Evolutionary conservation across 37 sponge, comb jelly and placozoan genomes (phyloP).

Genomic region (Oopsacas minuta): DNA sequence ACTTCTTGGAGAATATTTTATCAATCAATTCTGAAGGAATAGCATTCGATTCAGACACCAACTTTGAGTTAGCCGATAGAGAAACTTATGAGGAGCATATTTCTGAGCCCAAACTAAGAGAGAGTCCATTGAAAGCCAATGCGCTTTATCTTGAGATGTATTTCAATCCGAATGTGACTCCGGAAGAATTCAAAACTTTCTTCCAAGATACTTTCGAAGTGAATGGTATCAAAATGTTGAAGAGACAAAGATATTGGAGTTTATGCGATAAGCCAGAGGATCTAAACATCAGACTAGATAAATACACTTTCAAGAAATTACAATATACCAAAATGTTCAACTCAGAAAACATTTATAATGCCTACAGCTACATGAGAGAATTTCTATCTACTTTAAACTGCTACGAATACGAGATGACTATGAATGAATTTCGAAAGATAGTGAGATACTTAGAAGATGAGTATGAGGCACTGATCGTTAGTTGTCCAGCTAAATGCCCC

Average conservation of each 20-base stretch:
- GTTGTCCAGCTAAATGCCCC: background rate
- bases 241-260: background rate
- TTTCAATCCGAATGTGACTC: background rate
- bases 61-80: background rate
- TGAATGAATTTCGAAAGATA: background rate
- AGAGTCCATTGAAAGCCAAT: background rate
- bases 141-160: background rate
- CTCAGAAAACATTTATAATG: background rate
- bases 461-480: background rate
- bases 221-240: background rate
- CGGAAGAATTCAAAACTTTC: background rate
- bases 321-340: background rate
- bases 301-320: background rate
- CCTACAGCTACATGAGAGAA: background rate
- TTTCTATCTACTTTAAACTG: background rate
- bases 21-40: background rate
- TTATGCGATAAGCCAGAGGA: background rate
- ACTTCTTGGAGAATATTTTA: background rate
- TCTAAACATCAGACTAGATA: background rate
- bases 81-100: background rate
- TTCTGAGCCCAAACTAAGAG: background rate
- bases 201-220: background rate
- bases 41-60: constrained; percentile 4
- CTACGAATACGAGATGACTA: background rate
- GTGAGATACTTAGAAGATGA: background rate